Percentiles rank a stretch among this genome's conserved stretches.
These are phyloP conservation scores for Ganaspis brasiliensis DNA, from an alignment of 2,888 invertebrate genomes.

Conservation along the genomic window DNA sequence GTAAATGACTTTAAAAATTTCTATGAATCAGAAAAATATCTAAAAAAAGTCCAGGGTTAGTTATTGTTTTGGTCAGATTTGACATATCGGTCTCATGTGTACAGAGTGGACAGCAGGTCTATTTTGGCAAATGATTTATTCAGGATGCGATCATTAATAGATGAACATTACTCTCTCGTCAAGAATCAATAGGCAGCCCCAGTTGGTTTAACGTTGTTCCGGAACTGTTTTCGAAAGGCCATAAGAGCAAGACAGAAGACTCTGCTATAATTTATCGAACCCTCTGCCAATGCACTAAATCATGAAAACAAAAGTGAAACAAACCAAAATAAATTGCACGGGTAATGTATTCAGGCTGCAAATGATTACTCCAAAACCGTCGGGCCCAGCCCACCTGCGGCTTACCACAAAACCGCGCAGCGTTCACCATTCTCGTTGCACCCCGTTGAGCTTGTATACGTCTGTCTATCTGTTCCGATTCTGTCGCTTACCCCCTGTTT, in stretches of 20 bases:
- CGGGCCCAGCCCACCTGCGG: slow-evolving; percentile 73
- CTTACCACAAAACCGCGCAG: slow-evolving; percentile 71
- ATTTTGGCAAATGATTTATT: slow-evolving; percentile 79
- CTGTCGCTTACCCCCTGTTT: slow-evolving; percentile 66
- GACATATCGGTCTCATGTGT: slow-evolving; percentile 56
- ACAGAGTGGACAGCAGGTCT: slow-evolving; percentile 63
- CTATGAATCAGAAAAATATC: too few relatives aligned
- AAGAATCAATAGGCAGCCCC: slow-evolving; percentile 74
- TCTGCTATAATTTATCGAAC: slow-evolving; percentile 15
- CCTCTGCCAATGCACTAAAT: slow-evolving; percentile 66
- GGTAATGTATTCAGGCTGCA: slow-evolving; percentile 77
- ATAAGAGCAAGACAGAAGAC: slow-evolving; percentile 50
- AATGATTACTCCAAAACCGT: slow-evolving; percentile 78
- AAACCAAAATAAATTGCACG: slow-evolving; percentile 77
- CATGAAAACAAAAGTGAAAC: slow-evolving; percentile 76
- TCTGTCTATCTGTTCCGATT: slow-evolving; percentile 56
- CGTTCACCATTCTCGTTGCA: slow-evolving; percentile 57
- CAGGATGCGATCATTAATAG: slow-evolving; percentile 78
- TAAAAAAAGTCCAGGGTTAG: too few relatives aligned
- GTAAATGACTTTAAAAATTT: too few relatives aligned
- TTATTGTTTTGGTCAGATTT: slow-evolving; percentile 25
- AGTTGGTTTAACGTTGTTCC: slow-evolving; percentile 59
- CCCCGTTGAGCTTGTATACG: slow-evolving; percentile 54
- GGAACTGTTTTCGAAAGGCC: slow-evolving; percentile 36
- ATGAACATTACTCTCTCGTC: slow-evolving; percentile 77